These are phyloP conservation scores for Aphelinus certus DNA, from an alignment of 1,140 invertebrate species.

Conservation along the genomic window DNA sequence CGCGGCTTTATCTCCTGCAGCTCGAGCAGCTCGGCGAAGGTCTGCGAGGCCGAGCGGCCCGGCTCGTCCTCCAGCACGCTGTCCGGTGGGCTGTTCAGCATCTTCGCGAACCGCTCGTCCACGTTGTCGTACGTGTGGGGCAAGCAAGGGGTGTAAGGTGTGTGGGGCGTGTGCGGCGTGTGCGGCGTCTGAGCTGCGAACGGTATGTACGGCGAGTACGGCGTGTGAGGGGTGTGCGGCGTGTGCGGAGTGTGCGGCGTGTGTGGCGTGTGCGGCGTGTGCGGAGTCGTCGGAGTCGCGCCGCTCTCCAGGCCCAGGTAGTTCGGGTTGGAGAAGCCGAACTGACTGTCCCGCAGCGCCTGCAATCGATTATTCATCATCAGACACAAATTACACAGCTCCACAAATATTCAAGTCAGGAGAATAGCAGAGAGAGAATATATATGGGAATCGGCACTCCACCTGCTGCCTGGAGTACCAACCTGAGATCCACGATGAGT, in stretches of 20 bases:
- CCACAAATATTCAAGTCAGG: no score
- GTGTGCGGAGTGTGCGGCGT: no score
- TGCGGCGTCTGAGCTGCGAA: no score
- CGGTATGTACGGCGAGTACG: background rate
- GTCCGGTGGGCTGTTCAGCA: conserved; percentile 67
- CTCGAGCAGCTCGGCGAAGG: conserved; percentile 61
- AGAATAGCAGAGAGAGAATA: no score
- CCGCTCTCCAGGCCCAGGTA: conserved; percentile 72
- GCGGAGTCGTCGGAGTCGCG: background rate
- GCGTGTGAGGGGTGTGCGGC: no score
- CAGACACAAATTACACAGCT: no score
- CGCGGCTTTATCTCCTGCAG: conserved; percentile 60
- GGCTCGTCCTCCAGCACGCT: conserved; percentile 66
- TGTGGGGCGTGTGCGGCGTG: no score
- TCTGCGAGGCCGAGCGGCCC: conserved; percentile 62
- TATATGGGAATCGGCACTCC: no score
- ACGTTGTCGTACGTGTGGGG: conserved; percentile 41
- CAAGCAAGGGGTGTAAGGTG: no score
- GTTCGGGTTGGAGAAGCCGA: conserved; percentile 79
- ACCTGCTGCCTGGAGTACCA: no score
- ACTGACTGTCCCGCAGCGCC: conserved; percentile 66
- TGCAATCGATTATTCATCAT: conserved; percentile 46
- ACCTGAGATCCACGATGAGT: conserved; percentile 36
- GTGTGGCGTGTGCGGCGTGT: background rate
- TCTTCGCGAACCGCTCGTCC: conserved; percentile 59